Conservation (phyloP, 2,888 invertebrate genomes). For the Theodoxus fluviatilis region DNA sequence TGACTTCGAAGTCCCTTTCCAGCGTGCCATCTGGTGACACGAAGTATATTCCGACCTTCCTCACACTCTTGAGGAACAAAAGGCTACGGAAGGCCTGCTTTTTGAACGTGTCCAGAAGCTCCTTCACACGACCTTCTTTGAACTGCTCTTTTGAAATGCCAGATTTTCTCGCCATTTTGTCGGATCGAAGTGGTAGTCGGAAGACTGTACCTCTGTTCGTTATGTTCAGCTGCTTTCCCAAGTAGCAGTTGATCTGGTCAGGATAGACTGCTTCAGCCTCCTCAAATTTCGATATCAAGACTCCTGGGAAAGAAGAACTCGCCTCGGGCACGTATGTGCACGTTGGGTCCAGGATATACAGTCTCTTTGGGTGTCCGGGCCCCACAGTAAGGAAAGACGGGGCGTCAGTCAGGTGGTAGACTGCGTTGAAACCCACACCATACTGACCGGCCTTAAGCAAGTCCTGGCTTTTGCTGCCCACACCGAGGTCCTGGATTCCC, state of each 20-base stretch:
- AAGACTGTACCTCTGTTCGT: slow-evolving; percentile 43
- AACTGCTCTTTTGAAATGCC: slow-evolving; percentile 32
- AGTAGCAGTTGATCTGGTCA: slow-evolving; percentile 24
- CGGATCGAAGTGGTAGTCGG: slow-evolving; percentile 45
- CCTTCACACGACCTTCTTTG: neutral
- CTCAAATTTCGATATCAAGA: slow-evolving; percentile 18
- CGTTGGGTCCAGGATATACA: slow-evolving; percentile 49
- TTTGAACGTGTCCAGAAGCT: slow-evolving; percentile 6
- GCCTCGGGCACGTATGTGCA: slow-evolving; percentile 38
- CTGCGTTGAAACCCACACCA: slow-evolving; percentile 63
- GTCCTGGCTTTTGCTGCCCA: slow-evolving; percentile 54
- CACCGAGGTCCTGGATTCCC: slow-evolving; percentile 57
- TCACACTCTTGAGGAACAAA: slow-evolving; percentile 52
- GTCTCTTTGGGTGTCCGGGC: slow-evolving; percentile 31
- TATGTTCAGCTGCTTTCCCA: neutral
- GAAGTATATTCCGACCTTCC: slow-evolving; percentile 36
- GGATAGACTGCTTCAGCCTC: slow-evolving; percentile 12
- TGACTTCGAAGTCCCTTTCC: slow-evolving; percentile 29
- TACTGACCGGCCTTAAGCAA: slow-evolving; percentile 59
- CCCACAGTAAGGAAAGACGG: slow-evolving; percentile 56
- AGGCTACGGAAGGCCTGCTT: slow-evolving; percentile 33
- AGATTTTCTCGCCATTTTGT: slow-evolving; percentile 42
- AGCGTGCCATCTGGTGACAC: slow-evolving; percentile 30
- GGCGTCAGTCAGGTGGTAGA: slow-evolving; percentile 61
- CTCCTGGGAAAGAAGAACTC: slow-evolving; percentile 37